A percentile compares a stretch with the other conserved stretches of the same genome.
phyloP scores from a whole-genome alignment of 2,797 vertebrate species.

The Meda fulgida region DNA sequence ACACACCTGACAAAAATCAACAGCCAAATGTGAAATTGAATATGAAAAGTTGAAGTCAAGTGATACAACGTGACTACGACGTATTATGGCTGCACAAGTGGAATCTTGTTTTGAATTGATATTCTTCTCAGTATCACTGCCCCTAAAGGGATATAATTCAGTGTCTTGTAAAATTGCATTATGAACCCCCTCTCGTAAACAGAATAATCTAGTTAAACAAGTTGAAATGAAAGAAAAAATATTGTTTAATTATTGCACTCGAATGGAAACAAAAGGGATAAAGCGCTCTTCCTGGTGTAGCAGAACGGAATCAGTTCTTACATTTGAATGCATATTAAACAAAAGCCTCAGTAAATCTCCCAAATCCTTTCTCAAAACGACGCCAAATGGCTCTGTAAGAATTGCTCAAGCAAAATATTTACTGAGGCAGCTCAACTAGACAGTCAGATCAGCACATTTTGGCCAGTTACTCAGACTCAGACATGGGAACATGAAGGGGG shows the following conservation, averaged over 20 bases:
- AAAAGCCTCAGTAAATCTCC: conserved; percentile 78
- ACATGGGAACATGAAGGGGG: conserved; percentile 51
- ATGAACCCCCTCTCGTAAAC: background rate
- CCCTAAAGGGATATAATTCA: background rate
- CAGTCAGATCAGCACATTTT: conserved; percentile 69
- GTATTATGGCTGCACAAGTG: background rate
- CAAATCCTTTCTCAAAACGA: conserved; percentile 79
- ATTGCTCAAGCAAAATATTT: conserved; percentile 65
- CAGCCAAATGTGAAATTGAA: background rate
- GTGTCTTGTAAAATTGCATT: background rate
- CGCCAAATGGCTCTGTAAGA: conserved; percentile 56
- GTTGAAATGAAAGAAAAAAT: conserved; percentile 23
- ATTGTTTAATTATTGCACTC: conserved; percentile 21
- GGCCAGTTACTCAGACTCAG: conserved; percentile 58
- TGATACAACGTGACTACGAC: background rate
- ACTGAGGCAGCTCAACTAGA: conserved; percentile 66
- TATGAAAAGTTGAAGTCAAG: background rate
- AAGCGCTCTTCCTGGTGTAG: conserved; percentile 45
- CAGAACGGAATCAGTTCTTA: conserved; percentile 70
- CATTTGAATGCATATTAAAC: conserved; percentile 75
- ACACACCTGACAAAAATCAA: background rate
- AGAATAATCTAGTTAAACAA: conserved; percentile 12
- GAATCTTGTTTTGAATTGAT: background rate
- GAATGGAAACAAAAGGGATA: conserved; percentile 39
- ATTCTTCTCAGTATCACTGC: background rate